These are phyloP conservation scores for Philotrypesis tridentata DNA, from an alignment of 1,140 invertebrate species.

Conservation along the genomic window DNA sequence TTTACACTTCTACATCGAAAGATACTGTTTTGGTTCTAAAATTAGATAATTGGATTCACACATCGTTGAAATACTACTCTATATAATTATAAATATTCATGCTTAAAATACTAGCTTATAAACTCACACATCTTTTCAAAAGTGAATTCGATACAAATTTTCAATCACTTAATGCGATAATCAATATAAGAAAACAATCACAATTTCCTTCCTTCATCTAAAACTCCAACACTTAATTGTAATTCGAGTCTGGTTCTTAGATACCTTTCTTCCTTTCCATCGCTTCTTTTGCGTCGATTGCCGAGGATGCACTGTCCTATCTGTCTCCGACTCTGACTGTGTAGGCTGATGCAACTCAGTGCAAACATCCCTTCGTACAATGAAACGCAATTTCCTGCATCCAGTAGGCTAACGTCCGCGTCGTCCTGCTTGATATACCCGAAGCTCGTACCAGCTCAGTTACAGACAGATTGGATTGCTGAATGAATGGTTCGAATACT, in stretches of 20 bases:
- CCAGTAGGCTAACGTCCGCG: constrained; percentile 1
- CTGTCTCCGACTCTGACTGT: neutral
- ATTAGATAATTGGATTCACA: too few species aligned
- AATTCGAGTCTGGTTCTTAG: neutral
- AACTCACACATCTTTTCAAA: too few species aligned
- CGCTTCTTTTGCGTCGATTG: neutral
- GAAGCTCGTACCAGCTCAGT: neutral
- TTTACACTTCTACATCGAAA: too few species aligned
- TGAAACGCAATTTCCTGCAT: constrained; percentile 68
- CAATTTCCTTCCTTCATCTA: neutral
- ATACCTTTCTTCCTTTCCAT: neutral
- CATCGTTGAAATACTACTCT: too few species aligned
- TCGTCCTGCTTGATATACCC: neutral
- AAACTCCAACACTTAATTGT: neutral
- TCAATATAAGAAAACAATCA: too few species aligned
- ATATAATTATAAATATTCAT: too few species aligned
- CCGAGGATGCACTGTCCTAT: neutral
- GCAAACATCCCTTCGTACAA: constrained; percentile 66
- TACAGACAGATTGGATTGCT: neutral
- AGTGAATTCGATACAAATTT: neutral
- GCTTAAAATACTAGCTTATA: too few species aligned
- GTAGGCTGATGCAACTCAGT: neutral
- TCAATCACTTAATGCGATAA: too few species aligned
- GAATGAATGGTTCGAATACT: neutral
- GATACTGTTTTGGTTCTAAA: too few species aligned